Evolutionary conservation across 2,113 vertebrate genomes (phyloP), one percentile per base, ranked within the genome.

Genomic region (Ictalurus punctatus): DNA sequence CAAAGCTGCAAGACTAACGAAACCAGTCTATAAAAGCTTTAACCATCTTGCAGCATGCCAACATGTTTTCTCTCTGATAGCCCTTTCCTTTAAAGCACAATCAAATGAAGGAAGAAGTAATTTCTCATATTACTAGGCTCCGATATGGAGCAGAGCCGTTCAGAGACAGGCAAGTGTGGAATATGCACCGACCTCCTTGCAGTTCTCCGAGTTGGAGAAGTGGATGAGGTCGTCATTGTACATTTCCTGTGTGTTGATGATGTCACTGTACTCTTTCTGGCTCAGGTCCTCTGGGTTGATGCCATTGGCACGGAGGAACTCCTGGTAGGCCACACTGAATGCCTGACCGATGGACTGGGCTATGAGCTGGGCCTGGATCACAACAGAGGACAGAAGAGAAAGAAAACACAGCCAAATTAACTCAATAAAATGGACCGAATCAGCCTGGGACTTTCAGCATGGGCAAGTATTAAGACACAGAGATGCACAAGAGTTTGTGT

Each of bases 211-310:
- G 95, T 99, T 99, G 89, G 98, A 99, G 93, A 99, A 99, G 94
- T 99, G 98, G 94, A 99, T 97, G 89, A 99, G 98, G 93, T 99
- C 98, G 8, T 99, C 98, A 2, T 99, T 99, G 95, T 99, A 99
- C 98, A 99, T 99, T 94, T 99, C 98, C 92, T 99, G 98, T 71
- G 98, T 99, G 92, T 97, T 99, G 95, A 99, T 98, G 95, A 99
- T 97, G 94, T 99, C 98, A 13, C 98, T 99, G 95, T 99, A 99
- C 89, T 99, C 98, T 89, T 99, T 99, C 95, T 99, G 98, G 94
- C 98, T 99, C 92, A 99, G 96, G 93, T 99, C 98, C 92, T 99
- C 98, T 0, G 98, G 98, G 93, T 99, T 99, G 88, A 99, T 99
- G 92, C 98, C 98, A 0, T 99, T 99, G 93, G 98, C 98, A 93